Base-by-base conservation (phyloP, 2,113 vertebrate genomes). In the Centropus bengalensis region DNA sequence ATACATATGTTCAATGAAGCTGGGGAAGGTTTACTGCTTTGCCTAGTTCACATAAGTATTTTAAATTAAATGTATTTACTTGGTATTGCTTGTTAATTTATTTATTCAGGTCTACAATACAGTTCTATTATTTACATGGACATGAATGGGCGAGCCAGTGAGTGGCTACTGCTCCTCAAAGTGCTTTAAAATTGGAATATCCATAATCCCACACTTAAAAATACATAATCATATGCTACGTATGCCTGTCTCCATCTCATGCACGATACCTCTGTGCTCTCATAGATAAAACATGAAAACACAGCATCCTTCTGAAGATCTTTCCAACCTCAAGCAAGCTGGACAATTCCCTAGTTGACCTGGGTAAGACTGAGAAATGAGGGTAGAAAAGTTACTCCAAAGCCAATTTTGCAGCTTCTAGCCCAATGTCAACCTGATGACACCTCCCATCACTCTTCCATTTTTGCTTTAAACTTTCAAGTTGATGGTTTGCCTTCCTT, bases 191-290 rank as follows among this genome's bases (percentile, higher is more conserved):
- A 42, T 5, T 26, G 5, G n/a, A 62, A 4, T 28, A n/a, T 26
- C 28, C 62, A 32, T 12, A n/a, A 36, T 32, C 8, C 22, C 33
- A 44, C 20, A 2, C 20, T 21, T 51, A 27, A 36, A 63, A 45
- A 42, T 5, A 26, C 13, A 59, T 17, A 22, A 27, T 38, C 5
- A 23, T 4, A 2, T 3, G 11, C 4, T n/a, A 4, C 5, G 3
- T 26, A 4, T 24, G 17, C 9, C 38, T 28, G 19, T 56, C 32
- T 42, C 22, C 24, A 62, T 23, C 36, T 24, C 52, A 26, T 17
- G 22, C 8, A 2, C 5, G 11, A 14, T 27, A 32, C 6, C 64
- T 28, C 7, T 2, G 14, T 5, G 20, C 4, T n/a, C 10, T 19
- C 7, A 44, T 6, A 33, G 52, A 52, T 14, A 55, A 49, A 80